phyloP scores from a whole-genome alignment of 2,113 vertebrate genomes.

The Mustelus asterias region DNA sequence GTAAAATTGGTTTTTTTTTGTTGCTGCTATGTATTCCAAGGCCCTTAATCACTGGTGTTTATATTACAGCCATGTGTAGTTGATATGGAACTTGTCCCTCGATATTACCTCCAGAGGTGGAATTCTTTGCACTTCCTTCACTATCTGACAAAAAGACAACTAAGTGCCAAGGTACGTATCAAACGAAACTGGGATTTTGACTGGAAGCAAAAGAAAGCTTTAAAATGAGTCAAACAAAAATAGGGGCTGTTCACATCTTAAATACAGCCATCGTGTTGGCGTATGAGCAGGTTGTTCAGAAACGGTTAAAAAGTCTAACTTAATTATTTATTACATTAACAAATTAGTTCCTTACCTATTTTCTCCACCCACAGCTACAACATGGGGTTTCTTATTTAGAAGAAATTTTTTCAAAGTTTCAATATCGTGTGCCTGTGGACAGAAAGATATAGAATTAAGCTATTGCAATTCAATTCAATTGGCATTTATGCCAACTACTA shows the following conservation, averaged over 20 bases:
- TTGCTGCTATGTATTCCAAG: background rate
- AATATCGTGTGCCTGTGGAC: slow-evolving; percentile 76
- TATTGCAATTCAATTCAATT: background rate
- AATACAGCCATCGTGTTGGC: background rate
- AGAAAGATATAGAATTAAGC: slow-evolving; percentile 40
- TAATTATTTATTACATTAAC: background rate
- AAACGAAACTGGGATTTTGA: background rate
- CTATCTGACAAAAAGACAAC: background rate
- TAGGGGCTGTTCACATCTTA: background rate
- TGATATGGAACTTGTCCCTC: background rate
- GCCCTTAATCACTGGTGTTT: background rate
- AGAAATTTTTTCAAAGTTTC: slow-evolving; percentile 93
- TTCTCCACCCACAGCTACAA: slow-evolving; percentile 86
- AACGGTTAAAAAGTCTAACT: background rate
- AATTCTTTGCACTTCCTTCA: background rate
- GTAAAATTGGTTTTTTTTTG: background rate
- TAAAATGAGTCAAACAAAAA: background rate
- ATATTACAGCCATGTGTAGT: background rate
- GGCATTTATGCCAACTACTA: background rate
- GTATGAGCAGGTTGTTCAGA: background rate
- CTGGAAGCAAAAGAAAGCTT: background rate
- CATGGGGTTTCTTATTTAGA: slow-evolving; percentile 88
- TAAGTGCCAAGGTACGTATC: background rate
- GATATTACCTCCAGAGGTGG: background rate
- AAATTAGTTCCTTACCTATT: slow-evolving; percentile 65